Evolutionary conservation across 2,113 vertebrate genomes (phyloP).

Genomic region (Cheilinus undulatus): DNA sequence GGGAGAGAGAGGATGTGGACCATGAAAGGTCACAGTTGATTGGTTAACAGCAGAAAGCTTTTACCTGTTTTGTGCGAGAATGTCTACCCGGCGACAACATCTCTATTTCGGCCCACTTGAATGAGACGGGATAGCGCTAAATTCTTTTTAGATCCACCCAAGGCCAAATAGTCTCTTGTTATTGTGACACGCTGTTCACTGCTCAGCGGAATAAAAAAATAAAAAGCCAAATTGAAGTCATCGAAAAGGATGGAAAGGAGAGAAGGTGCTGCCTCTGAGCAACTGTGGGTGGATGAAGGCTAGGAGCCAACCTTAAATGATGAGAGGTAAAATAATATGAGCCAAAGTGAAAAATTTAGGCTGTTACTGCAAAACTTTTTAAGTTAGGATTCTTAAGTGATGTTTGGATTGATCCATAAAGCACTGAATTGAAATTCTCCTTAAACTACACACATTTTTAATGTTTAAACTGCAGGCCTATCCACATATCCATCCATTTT

Average conservation of each 20-base stretch:
- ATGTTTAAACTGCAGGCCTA: too few species aligned
- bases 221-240: conserved; percentile 4
- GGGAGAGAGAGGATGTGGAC: conserved; percentile 41
- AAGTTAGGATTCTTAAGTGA: too few species aligned
- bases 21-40: conserved; percentile 72
- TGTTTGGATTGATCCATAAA: too few species aligned
- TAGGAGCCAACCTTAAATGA: neutral
- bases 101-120: conserved; percentile 43
- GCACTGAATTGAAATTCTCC: too few species aligned
- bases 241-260: neutral
- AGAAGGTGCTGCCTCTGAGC: neutral
- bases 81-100: conserved; percentile 34
- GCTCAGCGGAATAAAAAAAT: conserved; percentile 15
- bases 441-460: too few species aligned
- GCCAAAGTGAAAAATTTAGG: neutral
- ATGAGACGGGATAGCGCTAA: conserved; percentile 48
- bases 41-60: conserved; percentile 75
- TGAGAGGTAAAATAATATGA: neutral
- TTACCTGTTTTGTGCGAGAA: conserved; percentile 59
- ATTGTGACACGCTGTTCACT: conserved; percentile 28
- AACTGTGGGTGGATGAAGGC: neutral
- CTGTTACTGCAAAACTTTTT: neutral
- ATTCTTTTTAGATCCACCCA: conserved; percentile 39
- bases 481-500: too few species aligned
- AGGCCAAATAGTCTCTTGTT: conserved; percentile 48